Conservation (phyloP, 2,888 invertebrate species). For the Drosophila tripunctata region DNA sequence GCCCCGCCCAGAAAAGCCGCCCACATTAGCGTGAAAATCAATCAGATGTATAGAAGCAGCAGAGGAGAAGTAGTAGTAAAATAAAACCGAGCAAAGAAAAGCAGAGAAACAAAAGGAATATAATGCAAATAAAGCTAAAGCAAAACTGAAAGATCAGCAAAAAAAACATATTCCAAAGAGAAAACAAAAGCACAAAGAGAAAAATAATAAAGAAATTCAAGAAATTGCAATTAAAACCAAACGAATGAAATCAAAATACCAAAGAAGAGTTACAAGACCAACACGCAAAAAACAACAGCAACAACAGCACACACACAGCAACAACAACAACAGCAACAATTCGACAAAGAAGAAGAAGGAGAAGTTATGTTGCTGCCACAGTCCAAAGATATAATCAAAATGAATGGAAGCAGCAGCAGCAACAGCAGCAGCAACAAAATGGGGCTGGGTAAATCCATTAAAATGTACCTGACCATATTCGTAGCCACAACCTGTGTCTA, state of each 20-base stretch:
- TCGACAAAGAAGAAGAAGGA: background rate
- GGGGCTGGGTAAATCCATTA: constrained; percentile 86
- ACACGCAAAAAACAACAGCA: constrained; percentile 54
- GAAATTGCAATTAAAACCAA: constrained; percentile 44
- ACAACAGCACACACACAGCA: constrained; percentile 12
- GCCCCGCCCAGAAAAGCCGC: constrained; percentile 26
- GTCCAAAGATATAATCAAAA: constrained; percentile 27
- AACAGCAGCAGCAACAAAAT: constrained; percentile 72
- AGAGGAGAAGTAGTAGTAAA: background rate
- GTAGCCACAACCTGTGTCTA: constrained; percentile 87
- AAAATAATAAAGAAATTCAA: constrained; percentile 13
- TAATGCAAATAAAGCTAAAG: constrained; percentile 28
- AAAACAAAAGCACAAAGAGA: constrained; percentile 5
- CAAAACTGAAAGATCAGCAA: constrained; percentile 8
- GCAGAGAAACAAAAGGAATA: constrained; percentile 6
- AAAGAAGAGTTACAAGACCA: constrained; percentile 53
- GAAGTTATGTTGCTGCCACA: constrained; percentile 24
- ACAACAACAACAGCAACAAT: constrained; percentile 12
- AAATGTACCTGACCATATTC: constrained; percentile 88
- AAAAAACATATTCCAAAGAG: background rate
- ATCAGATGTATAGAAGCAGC: constrained; percentile 24
- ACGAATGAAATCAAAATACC: constrained; percentile 71
- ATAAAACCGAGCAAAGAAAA: background rate
- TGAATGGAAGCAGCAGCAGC: constrained; percentile 36
- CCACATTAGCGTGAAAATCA: constrained; percentile 38